These are phyloP conservation scores for Anastrepha ludens DNA, from an alignment of 1,140 invertebrate species.

Conservation along the genomic window DNA sequence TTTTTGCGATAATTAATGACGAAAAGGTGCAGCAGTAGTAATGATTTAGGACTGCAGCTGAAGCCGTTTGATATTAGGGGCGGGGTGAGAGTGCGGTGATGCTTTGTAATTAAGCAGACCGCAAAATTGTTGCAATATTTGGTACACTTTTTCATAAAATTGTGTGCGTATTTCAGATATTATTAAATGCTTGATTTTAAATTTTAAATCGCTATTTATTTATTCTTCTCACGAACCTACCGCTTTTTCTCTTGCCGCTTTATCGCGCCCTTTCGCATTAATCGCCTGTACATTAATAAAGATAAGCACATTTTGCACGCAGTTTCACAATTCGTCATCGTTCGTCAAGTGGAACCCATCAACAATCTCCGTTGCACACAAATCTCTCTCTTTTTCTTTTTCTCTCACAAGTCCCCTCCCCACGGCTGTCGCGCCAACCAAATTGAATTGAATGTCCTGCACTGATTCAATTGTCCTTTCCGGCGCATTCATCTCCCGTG, in stretches of 20 bases:
- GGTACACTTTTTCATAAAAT: background rate
- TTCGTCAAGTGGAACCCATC: slow-evolving; percentile 43
- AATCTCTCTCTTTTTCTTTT: background rate
- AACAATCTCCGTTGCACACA: background rate
- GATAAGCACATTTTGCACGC: slow-evolving; percentile 42
- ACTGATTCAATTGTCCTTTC: slow-evolving; percentile 52
- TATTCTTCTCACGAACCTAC: too few relatives aligned
- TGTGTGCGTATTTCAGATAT: too few relatives aligned
- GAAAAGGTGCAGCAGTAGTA: background rate
- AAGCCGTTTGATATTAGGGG: background rate
- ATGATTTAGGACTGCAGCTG: slow-evolving; percentile 21
- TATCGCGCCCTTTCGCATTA: background rate
- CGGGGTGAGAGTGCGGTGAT: background rate
- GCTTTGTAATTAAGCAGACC: background rate
- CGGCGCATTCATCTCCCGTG: slow-evolving; percentile 34
- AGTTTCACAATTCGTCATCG: slow-evolving; percentile 41
- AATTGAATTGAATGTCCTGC: background rate
- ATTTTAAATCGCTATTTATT: too few relatives aligned
- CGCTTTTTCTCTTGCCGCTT: too few relatives aligned
- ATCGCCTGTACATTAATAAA: slow-evolving; percentile 27
- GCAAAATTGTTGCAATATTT: background rate
- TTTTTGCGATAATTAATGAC: background rate
- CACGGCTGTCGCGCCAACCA: background rate
- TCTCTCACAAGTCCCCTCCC: background rate
- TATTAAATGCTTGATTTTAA: too few relatives aligned